Evolutionary conservation across 2,113 vertebrate genomes (phyloP).

Genomic region (Grantiella picta): DNA sequence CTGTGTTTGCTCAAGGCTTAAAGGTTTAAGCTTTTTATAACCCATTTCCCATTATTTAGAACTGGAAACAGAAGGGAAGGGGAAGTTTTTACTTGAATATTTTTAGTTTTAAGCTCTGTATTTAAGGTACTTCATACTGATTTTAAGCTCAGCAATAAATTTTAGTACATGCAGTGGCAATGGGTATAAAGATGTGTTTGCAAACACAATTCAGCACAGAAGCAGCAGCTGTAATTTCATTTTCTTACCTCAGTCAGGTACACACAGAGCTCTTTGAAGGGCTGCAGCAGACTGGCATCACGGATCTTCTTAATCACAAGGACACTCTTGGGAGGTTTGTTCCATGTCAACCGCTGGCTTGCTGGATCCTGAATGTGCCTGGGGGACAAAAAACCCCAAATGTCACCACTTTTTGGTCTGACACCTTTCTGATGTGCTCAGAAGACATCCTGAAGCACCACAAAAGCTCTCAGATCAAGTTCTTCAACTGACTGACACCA

Average conservation of each 20-base stretch:
- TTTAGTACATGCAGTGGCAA: background rate
- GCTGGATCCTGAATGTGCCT: slow-evolving; percentile 99
- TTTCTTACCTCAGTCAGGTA: slow-evolving; percentile 87
- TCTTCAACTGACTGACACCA: background rate
- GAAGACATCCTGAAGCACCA: background rate
- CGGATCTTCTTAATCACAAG: slow-evolving; percentile 95
- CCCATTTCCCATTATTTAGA: background rate
- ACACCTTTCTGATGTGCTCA: background rate
- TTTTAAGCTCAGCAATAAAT: background rate
- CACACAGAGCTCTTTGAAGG: slow-evolving; percentile 91
- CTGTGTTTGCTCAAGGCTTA: background rate
- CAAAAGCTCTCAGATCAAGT: background rate
- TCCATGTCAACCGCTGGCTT: slow-evolving; percentile 95
- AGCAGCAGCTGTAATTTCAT: fast-evolving
- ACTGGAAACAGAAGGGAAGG: background rate
- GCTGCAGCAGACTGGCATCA: slow-evolving; percentile 88
- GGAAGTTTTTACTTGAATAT: background rate
- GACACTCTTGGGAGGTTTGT: slow-evolving; percentile 96
- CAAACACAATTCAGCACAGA: background rate
- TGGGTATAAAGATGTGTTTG: fast-evolving
- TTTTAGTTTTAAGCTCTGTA: background rate
- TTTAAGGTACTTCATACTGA: background rate
- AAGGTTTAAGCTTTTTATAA: background rate
- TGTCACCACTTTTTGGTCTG: fast-evolving
- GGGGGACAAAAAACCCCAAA: background rate